These are phyloP conservation scores for Eriocheir sinensis DNA, from an alignment of 1,140 invertebrate species.

Conservation along the genomic window DNA sequence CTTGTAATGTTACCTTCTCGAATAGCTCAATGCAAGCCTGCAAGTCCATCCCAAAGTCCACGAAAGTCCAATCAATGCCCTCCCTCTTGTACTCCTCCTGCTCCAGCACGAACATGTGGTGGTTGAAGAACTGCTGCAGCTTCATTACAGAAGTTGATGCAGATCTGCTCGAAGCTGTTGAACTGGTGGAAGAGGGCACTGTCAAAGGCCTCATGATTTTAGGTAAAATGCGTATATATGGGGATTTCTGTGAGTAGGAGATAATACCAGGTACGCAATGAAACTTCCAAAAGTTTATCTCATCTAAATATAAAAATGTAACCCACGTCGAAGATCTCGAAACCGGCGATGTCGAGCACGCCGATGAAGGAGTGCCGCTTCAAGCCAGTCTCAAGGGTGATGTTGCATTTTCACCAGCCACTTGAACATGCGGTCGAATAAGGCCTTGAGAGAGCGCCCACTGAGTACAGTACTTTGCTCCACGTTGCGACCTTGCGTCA, in stretches of 20 bases:
- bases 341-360: constrained; percentile 69
- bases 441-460: constrained; percentile 85
- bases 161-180: constrained; percentile 60
- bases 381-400: constrained; percentile 84
- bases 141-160: constrained; percentile 59
- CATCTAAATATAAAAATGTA: not conserved
- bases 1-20: constrained; percentile 26
- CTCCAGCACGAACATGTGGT: constrained; percentile 61
- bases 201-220: not conserved
- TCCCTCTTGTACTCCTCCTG: constrained; percentile 60
- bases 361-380: constrained; percentile 83
- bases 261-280: constrained; percentile 83
- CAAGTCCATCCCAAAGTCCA: constrained; percentile 55
- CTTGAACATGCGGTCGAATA: constrained; percentile 82
- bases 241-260: not conserved
- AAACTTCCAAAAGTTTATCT: constrained; percentile 79
- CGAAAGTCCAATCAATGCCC: constrained; percentile 40
- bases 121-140: constrained; percentile 64
- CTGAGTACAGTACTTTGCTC: constrained; percentile 81
- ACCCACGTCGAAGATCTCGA: constrained; percentile 81
- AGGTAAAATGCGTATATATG: not conserved
- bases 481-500: constrained; percentile 83
- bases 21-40: constrained; percentile 56
- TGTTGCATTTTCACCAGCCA: constrained; percentile 84
- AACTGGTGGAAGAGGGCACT: not conserved